phyloP scores from a whole-genome alignment of 2,888 invertebrate species.

The Dryobotodes eremita region DNA sequence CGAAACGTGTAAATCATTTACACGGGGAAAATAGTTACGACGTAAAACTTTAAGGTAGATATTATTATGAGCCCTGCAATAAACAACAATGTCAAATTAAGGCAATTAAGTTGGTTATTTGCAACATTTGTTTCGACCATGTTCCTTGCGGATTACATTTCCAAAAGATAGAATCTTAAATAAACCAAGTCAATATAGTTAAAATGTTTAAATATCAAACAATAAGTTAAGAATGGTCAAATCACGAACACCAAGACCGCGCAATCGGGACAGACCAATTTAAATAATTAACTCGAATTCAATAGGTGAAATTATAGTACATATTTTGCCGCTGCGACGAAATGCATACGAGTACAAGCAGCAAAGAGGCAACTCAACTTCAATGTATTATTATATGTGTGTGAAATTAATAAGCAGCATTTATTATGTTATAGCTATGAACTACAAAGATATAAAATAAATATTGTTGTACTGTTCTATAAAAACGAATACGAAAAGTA shows the following conservation, averaged over 20 bases:
- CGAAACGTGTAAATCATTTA: not conserved
- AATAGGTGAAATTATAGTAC: not conserved
- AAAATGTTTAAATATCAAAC: not conserved
- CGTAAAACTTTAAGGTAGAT: not conserved
- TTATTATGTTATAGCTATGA: not conserved
- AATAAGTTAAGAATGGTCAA: not conserved
- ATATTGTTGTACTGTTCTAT: not conserved
- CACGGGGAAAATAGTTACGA: not conserved
- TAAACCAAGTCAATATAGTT: not conserved
- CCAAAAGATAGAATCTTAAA: not conserved
- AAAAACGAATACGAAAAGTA: not conserved
- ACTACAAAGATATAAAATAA: not conserved
- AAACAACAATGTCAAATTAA: not conserved
- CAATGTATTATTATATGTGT: not conserved
- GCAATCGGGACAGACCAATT: not conserved
- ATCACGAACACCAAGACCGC: not conserved
- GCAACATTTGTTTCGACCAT: not conserved
- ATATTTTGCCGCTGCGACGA: not conserved
- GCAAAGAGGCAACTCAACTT: not conserved
- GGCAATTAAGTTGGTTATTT: not conserved
- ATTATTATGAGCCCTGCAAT: not conserved
- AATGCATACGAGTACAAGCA: not conserved
- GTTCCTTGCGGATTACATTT: not conserved
- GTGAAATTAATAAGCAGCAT: not conserved
- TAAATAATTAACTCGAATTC: not conserved